Evolutionary conservation across 1,140 invertebrate genomes (phyloP).

Genomic region (Meloidogyne chitwoodi): DNA sequence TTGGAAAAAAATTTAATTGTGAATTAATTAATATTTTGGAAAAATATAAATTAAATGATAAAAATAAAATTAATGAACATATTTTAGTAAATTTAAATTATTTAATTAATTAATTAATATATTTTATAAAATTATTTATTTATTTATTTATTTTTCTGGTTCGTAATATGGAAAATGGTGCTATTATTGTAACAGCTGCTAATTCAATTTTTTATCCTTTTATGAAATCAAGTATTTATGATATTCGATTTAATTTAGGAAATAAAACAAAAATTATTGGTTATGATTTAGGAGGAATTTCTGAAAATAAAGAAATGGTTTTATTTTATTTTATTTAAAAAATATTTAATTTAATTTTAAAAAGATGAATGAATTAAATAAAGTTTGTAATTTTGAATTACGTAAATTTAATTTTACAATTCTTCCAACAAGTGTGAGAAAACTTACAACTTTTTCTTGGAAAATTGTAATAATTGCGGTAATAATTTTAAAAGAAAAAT

Average conservation of each 20-base stretch:
- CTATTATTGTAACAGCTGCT: neutral
- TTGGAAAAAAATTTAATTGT: neutral
- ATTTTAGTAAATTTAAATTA: neutral
- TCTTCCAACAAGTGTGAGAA: neutral
- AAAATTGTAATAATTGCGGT: constrained; percentile 14
- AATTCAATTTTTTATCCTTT: neutral
- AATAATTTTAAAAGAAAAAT: neutral
- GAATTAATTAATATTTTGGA: neutral
- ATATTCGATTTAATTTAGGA: constrained; percentile 1
- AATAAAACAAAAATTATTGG: neutral
- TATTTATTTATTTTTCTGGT: neutral
- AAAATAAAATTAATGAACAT: neutral
- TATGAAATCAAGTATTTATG: neutral
- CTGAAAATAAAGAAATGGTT: constrained; percentile 4
- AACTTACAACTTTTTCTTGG: neutral
- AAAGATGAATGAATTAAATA: constrained; percentile 2
- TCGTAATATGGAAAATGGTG: neutral
- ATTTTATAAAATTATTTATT: neutral
- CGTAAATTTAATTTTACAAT: neutral
- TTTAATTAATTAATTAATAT: no score
- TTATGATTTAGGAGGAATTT: constrained; percentile 10
- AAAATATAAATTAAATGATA: neutral
- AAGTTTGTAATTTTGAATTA: constrained; percentile 4
- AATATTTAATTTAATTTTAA: neutral
- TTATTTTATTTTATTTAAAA: neutral